Conservation (phyloP, 2,888 invertebrate species). For the Ichneumon xanthorius region DNA sequence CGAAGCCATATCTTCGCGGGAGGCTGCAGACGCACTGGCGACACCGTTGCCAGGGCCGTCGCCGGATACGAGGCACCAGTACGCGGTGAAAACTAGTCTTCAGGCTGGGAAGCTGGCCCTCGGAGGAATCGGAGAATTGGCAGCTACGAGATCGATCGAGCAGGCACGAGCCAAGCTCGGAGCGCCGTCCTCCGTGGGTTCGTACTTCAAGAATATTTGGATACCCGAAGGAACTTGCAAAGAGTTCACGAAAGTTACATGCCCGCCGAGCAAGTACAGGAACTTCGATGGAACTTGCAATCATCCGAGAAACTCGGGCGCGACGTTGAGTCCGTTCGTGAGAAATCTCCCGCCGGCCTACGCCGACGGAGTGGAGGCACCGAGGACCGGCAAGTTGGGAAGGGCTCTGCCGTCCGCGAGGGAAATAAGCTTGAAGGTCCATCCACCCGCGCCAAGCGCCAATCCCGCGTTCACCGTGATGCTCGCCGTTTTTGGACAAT, state of each 20-base stretch:
- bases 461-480: constrained; percentile 93
- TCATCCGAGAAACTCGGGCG: constrained; percentile 89
- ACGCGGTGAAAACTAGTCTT: constrained; percentile 88
- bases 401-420: constrained; percentile 90
- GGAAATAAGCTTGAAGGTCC: constrained; percentile 90
- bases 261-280: constrained; percentile 87
- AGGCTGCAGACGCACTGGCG: constrained; percentile 86
- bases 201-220: constrained; percentile 80
- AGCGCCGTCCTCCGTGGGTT: constrained; percentile 75
- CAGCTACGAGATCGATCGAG: constrained; percentile 88
- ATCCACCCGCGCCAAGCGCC: constrained; percentile 90
- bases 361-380: constrained; percentile 89
- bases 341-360: constrained; percentile 91
- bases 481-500: constrained; percentile 95
- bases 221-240: constrained; percentile 74
- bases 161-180: constrained; percentile 75
- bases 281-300: constrained; percentile 92
- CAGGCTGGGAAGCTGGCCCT: constrained; percentile 88
- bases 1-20: constrained; percentile 86
- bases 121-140: constrained; percentile 89
- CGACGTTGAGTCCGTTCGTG: constrained; percentile 90
- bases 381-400: constrained; percentile 87
- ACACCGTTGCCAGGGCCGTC: constrained; percentile 86
- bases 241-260: constrained; percentile 73
- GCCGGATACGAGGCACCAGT: constrained; percentile 90